Base-by-base conservation (phyloP, 2,797 vertebrate species). In the Urocyon cinereoargenteus region DNA sequence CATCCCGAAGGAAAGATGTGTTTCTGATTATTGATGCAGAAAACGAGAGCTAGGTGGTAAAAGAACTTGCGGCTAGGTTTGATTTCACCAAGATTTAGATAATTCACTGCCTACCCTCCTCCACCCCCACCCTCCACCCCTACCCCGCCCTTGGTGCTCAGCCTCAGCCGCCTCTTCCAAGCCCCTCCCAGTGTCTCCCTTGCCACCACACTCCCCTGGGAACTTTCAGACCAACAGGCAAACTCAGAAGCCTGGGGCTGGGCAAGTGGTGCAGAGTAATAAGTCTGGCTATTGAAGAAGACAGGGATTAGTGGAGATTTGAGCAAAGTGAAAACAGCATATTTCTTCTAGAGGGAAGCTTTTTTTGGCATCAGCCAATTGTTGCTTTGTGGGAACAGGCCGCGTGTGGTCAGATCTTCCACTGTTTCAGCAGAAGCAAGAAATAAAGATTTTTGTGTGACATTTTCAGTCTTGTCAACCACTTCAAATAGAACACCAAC, bases 401-500 rank as follows among this genome's bases (percentile, higher is more conserved):
- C 40, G 77, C 8, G 2, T 68, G 34, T 36, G 31, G 28, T 83
- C 55, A 97, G 66, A 85, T n/a, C 64, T 51, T 55, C 59, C 18
- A 73, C 49, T 31, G 61, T 90, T 79, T 83, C 12, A 28, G 57
- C 6, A 84, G 87, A 91, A 90, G 24, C 51, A 70, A 83, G 57
- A 75, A 95, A 88, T 66, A 79, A 70, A 86, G 24, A 90, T 36
- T 55, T 92, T 86, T 22, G 3, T 64, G 64, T 81, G 88, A 45
- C 34, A 53, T 85, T 96, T 82, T 53, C 28, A 87, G 49, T 72
- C 49, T 34, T 53, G 59, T 72, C 53, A 66, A 79, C 59, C 84
- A 79, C 68, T 94, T 87, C 62, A 83, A 49, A 92, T 92, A 87
- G 93, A 87, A 92, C 75, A 34, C 18, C 81, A 79, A 31, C 51